These are phyloP conservation scores for Heliothis virescens DNA, from an alignment of 1,140 invertebrate genomes.

Conservation along the genomic window DNA sequence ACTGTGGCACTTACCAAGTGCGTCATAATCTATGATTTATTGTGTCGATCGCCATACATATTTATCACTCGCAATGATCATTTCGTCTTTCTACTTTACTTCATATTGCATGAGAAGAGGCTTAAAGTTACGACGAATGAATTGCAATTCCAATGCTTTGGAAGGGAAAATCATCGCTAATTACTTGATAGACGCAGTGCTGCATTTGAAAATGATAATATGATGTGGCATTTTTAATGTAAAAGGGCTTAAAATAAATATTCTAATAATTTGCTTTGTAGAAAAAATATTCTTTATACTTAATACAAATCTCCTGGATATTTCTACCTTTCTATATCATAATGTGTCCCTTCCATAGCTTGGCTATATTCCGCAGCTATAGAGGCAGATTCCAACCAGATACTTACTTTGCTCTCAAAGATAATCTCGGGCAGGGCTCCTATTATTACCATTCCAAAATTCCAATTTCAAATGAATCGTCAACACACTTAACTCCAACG, in stretches of 20 bases:
- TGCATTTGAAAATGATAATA: too few relatives aligned
- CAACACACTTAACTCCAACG: conserved; percentile 49
- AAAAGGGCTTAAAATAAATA: too few relatives aligned
- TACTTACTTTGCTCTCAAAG: background rate
- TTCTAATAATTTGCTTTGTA: too few relatives aligned
- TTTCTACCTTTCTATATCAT: too few relatives aligned
- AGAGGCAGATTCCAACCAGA: too few relatives aligned
- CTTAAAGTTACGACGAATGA: background rate
- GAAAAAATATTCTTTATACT: too few relatives aligned
- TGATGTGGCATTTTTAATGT: too few relatives aligned
- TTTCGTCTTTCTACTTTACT: background rate
- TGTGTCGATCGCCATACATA: background rate
- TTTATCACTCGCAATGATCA: background rate
- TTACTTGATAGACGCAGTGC: too few relatives aligned
- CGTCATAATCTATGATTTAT: conserved; percentile 20
- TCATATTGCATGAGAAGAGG: background rate
- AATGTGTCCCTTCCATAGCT: background rate
- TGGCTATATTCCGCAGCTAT: background rate
- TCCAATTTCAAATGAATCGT: conserved; percentile 46
- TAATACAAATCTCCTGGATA: too few relatives aligned
- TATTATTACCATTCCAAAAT: conserved; percentile 3
- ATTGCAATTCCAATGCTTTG: background rate
- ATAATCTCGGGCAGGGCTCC: background rate
- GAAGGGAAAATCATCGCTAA: background rate
- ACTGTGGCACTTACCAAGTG: background rate